Evolutionary conservation across 2,888 invertebrate species (phyloP).

Genomic region (Chorisops tibialis): DNA sequence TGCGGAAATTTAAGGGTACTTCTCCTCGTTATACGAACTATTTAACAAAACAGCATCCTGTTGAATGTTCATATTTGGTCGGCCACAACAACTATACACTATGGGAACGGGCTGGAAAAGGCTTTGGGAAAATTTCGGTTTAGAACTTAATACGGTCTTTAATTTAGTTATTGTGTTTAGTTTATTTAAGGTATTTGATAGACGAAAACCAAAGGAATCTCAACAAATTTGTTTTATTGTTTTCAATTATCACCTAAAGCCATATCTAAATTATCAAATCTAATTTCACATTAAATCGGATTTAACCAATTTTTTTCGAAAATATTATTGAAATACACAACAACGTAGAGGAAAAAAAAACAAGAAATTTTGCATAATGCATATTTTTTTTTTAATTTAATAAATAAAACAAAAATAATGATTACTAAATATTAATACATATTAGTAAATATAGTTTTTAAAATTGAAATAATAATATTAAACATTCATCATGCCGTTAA

Average conservation of each 20-base stretch:
- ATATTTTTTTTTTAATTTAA: too few relatives aligned
- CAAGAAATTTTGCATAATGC: not conserved
- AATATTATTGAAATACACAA: constrained; percentile 3
- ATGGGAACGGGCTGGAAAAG: not conserved
- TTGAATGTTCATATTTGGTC: constrained; percentile 9
- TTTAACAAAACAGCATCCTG: constrained; percentile 15
- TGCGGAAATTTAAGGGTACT: not conserved
- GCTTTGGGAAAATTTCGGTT: not conserved
- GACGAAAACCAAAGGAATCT: too few relatives aligned
- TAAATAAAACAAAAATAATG: too few relatives aligned
- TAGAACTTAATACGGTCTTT: not conserved
- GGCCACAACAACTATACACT: constrained; percentile 11
- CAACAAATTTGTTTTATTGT: not conserved
- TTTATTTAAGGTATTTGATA: too few relatives aligned
- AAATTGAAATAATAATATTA: too few relatives aligned
- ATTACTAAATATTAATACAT: too few relatives aligned
- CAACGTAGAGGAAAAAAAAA: not conserved
- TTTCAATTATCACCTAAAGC: too few relatives aligned
- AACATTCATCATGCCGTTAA: constrained; percentile 3
- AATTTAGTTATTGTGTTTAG: constrained; percentile 5
- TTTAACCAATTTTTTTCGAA: not conserved
- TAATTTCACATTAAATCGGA: not conserved
- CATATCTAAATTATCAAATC: too few relatives aligned
- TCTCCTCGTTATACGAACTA: too few relatives aligned
- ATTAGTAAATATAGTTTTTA: too few relatives aligned